A percentile compares a stretch with the other conserved stretches of the same genome.
Evolutionary conservation across 2,797 vertebrate species (phyloP).

Genomic region (Sphenodon punctatus): DNA sequence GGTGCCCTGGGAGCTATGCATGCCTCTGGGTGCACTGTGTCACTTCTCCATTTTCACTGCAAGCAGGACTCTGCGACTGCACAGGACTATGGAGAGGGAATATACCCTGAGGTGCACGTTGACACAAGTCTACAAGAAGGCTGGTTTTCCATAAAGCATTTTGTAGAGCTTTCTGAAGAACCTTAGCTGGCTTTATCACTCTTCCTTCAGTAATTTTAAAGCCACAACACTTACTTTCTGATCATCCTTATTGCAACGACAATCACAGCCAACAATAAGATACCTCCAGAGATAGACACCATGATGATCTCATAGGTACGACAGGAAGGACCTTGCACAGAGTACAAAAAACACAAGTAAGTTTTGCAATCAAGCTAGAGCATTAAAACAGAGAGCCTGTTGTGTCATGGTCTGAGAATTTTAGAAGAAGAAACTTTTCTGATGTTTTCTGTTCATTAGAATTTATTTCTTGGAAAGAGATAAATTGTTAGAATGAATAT

Average conservation of each 20-base stretch:
- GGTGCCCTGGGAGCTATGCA: too few species aligned
- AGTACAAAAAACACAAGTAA: not conserved
- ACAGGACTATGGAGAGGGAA: too few species aligned
- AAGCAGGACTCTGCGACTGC: too few species aligned
- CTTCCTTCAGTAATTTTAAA: not conserved
- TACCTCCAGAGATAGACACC: constrained; percentile 52
- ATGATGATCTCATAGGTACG: constrained; percentile 57
- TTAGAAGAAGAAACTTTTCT: not conserved
- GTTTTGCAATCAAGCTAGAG: not conserved
- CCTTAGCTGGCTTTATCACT: not conserved
- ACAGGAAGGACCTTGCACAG: not conserved
- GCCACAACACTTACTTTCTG: constrained; percentile 36
- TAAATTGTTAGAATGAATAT: too few species aligned
- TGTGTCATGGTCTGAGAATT: not conserved
- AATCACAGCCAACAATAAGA: constrained; percentile 53
- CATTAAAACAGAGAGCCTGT: not conserved
- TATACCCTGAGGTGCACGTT: too few species aligned
- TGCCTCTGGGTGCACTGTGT: too few species aligned
- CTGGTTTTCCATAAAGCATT: too few species aligned
- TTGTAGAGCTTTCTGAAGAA: too few species aligned
- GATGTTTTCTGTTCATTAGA: too few species aligned
- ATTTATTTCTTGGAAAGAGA: too few species aligned
- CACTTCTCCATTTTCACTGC: too few species aligned
- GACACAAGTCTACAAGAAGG: too few species aligned
- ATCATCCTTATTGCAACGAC: not conserved